Evolutionary conservation across 2,888 invertebrate genomes (phyloP).

Genomic region (Acanthosepion lycidas): DNA sequence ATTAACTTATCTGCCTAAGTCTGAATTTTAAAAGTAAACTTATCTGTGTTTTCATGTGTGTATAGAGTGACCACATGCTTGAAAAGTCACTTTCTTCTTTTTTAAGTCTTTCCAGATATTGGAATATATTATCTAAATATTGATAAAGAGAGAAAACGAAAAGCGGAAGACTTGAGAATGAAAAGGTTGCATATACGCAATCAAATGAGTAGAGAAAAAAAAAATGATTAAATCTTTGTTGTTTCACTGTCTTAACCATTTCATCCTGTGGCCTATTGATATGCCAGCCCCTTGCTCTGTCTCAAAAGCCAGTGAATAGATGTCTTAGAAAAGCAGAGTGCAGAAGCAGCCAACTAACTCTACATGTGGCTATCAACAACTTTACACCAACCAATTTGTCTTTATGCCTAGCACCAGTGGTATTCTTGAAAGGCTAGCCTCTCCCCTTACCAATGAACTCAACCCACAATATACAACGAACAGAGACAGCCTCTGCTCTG

Average conservation of each 20-base stretch:
- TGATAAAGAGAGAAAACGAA: neutral
- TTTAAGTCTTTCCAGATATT: no score
- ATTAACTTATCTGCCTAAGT: neutral
- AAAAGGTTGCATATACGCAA: neutral
- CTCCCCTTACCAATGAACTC: neutral
- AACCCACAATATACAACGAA: neutral
- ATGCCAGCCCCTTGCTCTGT: no score
- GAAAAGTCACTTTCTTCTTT: no score
- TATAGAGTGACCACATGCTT: neutral
- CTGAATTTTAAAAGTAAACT: neutral
- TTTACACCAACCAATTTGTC: constrained; percentile 47
- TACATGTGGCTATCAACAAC: constrained; percentile 44
- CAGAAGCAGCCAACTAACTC: neutral
- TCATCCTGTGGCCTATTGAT: no score
- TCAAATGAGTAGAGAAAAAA: no score
- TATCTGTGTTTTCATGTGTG: neutral
- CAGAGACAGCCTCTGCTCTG: constrained; percentile 6
- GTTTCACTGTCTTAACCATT: no score
- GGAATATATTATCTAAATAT: neutral
- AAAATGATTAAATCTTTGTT: neutral
- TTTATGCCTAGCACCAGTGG: constrained; percentile 36
- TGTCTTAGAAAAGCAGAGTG: neutral
- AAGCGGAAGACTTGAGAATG: neutral
- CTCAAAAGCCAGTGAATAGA: neutral
- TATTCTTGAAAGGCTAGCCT: neutral